Percentiles rank a stretch among this genome's conserved stretches.
Conservation (phyloP, 2,797 vertebrate species). For the Lacerta bilineata region DNA sequence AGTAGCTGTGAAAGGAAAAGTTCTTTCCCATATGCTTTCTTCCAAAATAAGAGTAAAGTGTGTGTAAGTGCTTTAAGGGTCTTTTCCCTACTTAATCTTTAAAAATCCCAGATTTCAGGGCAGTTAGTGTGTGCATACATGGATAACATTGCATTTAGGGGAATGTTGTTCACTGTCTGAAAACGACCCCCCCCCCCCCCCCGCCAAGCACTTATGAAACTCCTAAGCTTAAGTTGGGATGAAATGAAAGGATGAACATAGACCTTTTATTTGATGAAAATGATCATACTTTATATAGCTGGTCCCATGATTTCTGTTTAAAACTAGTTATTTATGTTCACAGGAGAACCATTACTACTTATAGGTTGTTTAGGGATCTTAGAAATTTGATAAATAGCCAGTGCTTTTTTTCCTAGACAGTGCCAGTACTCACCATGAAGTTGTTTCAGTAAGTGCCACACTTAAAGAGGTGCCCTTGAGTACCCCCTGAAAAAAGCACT, state of each 20-base stretch:
- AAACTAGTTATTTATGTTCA: not conserved
- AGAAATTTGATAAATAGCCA: not conserved
- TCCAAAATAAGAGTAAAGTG: not conserved
- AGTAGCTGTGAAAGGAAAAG: constrained; percentile 56
- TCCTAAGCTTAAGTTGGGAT: not conserved
- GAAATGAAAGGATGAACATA: not conserved
- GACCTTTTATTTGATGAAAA: not conserved
- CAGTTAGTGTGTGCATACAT: not conserved
- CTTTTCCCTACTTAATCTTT: not conserved
- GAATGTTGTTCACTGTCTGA: not conserved
- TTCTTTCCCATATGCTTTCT: not conserved
- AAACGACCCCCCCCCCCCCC: not conserved
- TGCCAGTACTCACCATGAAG: too few species aligned
- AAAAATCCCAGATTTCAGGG: not conserved
- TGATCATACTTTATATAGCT: not conserved
- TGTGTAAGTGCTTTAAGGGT: not conserved
- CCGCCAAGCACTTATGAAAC: not conserved
- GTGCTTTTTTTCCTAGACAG: not conserved
- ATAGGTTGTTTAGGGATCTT: not conserved
- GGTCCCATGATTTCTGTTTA: not conserved
- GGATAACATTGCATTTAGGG: not conserved
- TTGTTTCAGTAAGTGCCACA: too few species aligned
- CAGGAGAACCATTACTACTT: not conserved
- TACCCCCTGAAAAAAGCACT: not conserved
- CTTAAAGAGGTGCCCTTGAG: too few species aligned